phyloP scores from a whole-genome alignment of 2,113 vertebrate species.

The Scolopax mira region DNA sequence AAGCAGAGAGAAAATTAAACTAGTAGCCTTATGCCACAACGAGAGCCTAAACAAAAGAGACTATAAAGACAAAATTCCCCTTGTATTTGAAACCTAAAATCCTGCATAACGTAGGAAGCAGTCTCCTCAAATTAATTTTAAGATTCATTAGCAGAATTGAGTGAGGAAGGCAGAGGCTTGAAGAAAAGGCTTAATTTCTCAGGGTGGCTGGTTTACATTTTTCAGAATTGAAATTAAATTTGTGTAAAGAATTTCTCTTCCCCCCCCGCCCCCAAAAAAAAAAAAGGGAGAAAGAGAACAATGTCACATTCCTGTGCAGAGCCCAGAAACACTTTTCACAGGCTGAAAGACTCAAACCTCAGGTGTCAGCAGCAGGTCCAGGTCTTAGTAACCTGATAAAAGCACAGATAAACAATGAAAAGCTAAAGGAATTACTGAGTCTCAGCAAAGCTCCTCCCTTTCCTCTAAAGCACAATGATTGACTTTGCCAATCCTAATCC shows the following conservation, averaged over 20 bases:
- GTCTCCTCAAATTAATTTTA: background rate
- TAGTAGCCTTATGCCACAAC: background rate
- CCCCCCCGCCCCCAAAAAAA: too few species aligned
- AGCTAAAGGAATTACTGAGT: background rate
- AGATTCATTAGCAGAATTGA: background rate
- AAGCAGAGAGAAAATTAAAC: background rate
- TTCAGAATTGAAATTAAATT: background rate
- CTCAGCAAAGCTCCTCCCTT: background rate
- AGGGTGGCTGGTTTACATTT: background rate
- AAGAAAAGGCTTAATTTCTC: background rate
- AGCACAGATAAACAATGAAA: background rate
- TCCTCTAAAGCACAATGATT: background rate
- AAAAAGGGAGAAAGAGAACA: background rate
- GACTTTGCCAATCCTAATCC: background rate
- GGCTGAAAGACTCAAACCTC: background rate
- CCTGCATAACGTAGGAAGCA: background rate
- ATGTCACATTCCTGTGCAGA: background rate
- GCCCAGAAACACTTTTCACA: background rate
- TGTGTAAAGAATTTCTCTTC: background rate
- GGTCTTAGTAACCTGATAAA: background rate
- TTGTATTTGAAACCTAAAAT: background rate
- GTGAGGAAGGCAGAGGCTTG: background rate
- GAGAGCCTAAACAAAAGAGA: background rate
- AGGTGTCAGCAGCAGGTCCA: background rate
- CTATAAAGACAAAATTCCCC: background rate